phyloP scores from a whole-genome alignment of 2,113 vertebrate species.

The Erpornis zantholeuca region DNA sequence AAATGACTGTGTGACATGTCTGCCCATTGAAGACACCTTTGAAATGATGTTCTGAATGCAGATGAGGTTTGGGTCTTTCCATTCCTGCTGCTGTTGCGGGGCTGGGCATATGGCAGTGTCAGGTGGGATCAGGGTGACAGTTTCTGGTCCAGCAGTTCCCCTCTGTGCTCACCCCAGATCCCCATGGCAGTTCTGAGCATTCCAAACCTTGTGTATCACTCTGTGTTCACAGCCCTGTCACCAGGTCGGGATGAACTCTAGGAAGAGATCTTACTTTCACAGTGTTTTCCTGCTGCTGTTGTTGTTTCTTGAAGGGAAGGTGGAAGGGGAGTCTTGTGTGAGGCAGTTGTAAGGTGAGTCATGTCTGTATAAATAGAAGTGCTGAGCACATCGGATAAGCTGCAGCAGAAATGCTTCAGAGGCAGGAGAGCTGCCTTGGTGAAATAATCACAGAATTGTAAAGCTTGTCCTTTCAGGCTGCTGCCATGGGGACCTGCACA shows the following conservation, averaged over 20 bases:
- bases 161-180: neutral
- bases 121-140: neutral
- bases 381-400: neutral
- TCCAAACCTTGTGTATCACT: rapidly evolving
- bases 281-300: neutral
- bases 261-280: neutral
- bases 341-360: neutral
- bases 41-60: neutral
- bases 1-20: neutral
- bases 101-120: neutral
- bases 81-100: neutral
- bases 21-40: neutral
- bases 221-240: neutral
- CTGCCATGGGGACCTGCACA: neutral
- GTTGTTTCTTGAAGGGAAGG: neutral
- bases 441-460: neutral
- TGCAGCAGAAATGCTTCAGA: neutral
- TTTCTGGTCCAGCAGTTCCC: neutral
- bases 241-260: rapidly evolving
- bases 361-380: neutral
- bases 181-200: rapidly evolving
- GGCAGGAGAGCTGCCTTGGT: neutral
- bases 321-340: neutral
- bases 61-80: neutral
- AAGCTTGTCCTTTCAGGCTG: neutral